Evolutionary conservation across 2,888 invertebrate species (phyloP), one percentile per base, ranked within the genome.

Genomic region (Caenorhabditis sulstoni): DNA sequence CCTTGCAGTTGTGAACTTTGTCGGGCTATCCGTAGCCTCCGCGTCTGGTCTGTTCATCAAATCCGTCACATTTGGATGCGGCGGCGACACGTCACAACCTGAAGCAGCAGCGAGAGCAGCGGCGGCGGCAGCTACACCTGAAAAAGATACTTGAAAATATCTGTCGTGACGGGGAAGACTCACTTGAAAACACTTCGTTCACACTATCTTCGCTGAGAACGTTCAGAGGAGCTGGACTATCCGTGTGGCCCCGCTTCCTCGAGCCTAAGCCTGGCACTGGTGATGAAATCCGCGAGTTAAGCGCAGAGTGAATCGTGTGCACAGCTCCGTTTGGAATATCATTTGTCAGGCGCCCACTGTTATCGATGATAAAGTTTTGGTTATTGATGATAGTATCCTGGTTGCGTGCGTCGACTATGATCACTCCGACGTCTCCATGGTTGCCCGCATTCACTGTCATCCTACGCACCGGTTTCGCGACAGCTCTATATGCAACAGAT

Each of bases 1-100:
- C 53, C 73, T 75, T 5, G 84, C 76, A 14, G 73, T 84, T 1
- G 84, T 85, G 74, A 85, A 85, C 62, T 85, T 85, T 1, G 85
- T 85, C 7, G 85, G 85, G 55, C 85, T 85, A 14, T 73, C 29
- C 7, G 29, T 29, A 29, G 29, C 29, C 29, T 29, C 29, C 7
- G 4, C 29, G 3, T 29, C 29, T 29, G 29, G 29, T 29, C 29
- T 29, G 29, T 7, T 29, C 29, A 29, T 29, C 29, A 29, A 29
- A 29, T 73, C 80, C 39, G 61, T 57, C 20, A 84, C 20, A 44
- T 75, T 78, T 0, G 75, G 50, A 18, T 81, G 71, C 5, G 84
- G 76, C 9, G 82, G 79, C 0, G 81, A 81, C 3, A 71, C 55
- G 3, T 83, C 81, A 57, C 41, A 70, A 37, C 29, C 62, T 18